Percentiles rank a stretch among this genome's conserved stretches.
Evolutionary conservation across 2,113 vertebrate genomes (phyloP).

Genomic region (Sus scrofa): DNA sequence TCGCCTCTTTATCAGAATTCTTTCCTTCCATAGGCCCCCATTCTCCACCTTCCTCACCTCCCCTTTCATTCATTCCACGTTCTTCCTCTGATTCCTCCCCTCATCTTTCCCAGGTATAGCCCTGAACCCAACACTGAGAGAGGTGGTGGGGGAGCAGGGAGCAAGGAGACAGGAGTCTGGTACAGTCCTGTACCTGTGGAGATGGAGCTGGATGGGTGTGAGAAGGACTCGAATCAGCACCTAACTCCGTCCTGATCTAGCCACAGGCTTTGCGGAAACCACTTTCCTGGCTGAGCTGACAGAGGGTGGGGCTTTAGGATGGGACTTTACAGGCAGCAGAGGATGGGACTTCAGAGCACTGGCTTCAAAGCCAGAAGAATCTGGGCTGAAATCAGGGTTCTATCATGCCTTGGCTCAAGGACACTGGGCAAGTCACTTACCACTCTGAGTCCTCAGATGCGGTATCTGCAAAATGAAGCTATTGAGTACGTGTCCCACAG

Average conservation of each 20-base stretch:
- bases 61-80: background rate
- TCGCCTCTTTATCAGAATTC: background rate
- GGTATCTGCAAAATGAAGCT: background rate
- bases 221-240: background rate
- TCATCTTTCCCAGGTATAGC: background rate
- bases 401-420: background rate
- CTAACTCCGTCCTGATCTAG: background rate
- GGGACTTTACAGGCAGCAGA: background rate
- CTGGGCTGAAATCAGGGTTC: background rate
- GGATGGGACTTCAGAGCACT: background rate
- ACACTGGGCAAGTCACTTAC: background rate
- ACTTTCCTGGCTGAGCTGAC: background rate
- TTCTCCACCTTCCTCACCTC: background rate
- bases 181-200: background rate
- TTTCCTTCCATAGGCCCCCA: background rate
- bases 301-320: no score
- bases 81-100: background rate
- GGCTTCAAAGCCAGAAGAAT: background rate
- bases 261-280: background rate
- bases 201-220: background rate
- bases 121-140: background rate
- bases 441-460: background rate
- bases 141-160: accelerated
- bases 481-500: background rate
- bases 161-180: background rate